Percentiles rank a stretch among this genome's conserved stretches.
Evolutionary conservation across 1,140 invertebrate species (phyloP).

Genomic region (Trypoxylus dichotomus): DNA sequence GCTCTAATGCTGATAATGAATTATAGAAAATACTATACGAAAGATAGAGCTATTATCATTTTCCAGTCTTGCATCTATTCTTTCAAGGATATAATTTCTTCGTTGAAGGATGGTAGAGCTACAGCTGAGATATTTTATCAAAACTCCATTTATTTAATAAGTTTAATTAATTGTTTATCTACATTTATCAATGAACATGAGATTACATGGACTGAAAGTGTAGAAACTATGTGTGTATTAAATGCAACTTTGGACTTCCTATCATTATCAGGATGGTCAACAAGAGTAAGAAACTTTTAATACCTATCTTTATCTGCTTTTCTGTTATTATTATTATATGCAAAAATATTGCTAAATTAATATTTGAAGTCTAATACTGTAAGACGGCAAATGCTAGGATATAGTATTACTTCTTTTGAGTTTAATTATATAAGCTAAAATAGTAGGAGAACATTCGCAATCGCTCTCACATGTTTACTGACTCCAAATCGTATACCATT

Average conservation of each 20-base stretch:
- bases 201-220: slow-evolving; percentile 72
- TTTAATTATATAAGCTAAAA: too few relatives aligned
- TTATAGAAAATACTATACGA: slow-evolving; percentile 53
- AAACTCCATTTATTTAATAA: slow-evolving; percentile 54
- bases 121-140: slow-evolving; percentile 5
- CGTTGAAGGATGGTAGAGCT: slow-evolving; percentile 35
- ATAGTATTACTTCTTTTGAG: too few relatives aligned
- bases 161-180: slow-evolving; percentile 64
- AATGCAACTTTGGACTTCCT: slow-evolving; percentile 52
- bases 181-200: slow-evolving; percentile 68
- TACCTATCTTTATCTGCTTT: too few relatives aligned
- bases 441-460: too few relatives aligned
- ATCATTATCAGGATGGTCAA: slow-evolving; percentile 50
- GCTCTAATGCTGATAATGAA: slow-evolving; percentile 59
- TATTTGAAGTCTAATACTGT: too few relatives aligned
- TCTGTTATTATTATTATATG: not conserved
- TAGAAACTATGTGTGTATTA: slow-evolving; percentile 65
- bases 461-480: too few relatives aligned
- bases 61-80: slow-evolving; percentile 71
- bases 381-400: too few relatives aligned
- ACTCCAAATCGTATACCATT: too few relatives aligned
- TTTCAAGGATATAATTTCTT: slow-evolving; percentile 60
- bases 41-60: slow-evolving; percentile 68
- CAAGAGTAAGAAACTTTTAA: slow-evolving; percentile 44
- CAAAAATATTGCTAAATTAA: too few relatives aligned